Base-by-base conservation (phyloP, 2,888 invertebrate genomes). In the Orthosia gothica region DNA sequence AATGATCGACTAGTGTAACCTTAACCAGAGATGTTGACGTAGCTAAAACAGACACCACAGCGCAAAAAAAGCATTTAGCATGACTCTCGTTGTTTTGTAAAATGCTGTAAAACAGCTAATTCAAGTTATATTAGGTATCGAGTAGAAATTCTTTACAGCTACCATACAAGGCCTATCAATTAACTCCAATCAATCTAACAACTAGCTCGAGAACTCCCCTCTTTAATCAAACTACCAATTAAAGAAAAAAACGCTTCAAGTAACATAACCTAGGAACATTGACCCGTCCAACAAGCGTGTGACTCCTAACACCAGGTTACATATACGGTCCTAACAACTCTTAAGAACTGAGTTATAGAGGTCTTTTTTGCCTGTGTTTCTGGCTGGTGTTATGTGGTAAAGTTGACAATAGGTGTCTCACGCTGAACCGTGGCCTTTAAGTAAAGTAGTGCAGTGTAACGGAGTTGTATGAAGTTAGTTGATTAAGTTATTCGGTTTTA, bases 381-480 rank as follows among this genome's bases (percentile, higher is more conserved):
- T 15, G 57, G 13, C 18, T 15, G 16, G 62, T 23, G 26, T 76
- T 68, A 81, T 71, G 67, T 90, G 85, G 92, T 84, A 63, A 74
- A 76, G 70, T 86, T 89, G 85, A 95, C 95, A 95, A 95, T 95
- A 86, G 92, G 86, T 89, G 91, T 95, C 95, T 87, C 95, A 95
- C 93, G 92, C 87, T 89, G 85, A 77, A 64, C 67, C 59, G 88
- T 92, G 92, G 92, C 86, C 84, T 87, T 90, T 89, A 91, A 92
- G 92, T 93, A 90, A 94, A 95, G 88, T 95, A 94, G 95, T 92
- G 91, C 95, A 94, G 91, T 95, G 85, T 90, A 89, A 85, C 88
- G 82, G 85, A 72, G 74, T 73, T 74, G 70, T 76, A 69, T 70
- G 65, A 69, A 75, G 69, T 67, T 54, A 26, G 23, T 65, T 76